Percentiles rank a stretch among this genome's conserved stretches.
Conservation (phyloP, 2,113 vertebrate genomes). For the Anolis carolinensis region DNA sequence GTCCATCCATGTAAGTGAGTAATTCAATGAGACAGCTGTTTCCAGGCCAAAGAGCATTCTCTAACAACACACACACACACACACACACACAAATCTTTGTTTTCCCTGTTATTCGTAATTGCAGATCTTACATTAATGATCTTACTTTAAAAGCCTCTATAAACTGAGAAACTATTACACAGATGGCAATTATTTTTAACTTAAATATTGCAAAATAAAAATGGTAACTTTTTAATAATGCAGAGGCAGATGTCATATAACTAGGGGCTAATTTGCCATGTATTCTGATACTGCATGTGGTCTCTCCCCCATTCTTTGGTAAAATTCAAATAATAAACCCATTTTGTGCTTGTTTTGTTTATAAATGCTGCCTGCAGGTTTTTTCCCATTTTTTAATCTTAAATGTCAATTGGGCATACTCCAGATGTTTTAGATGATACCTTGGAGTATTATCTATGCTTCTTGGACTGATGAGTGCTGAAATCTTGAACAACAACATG, state of each 20-base stretch:
- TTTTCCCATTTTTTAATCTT: not conserved
- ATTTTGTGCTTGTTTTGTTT: not conserved
- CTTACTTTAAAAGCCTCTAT: constrained; percentile 7
- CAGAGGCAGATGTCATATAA: not conserved
- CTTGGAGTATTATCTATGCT: too few relatives aligned
- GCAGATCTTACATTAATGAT: constrained; percentile 3
- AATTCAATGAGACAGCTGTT: constrained; percentile 26
- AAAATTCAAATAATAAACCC: not conserved
- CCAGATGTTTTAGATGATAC: too few relatives aligned
- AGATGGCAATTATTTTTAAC: constrained; percentile 31
- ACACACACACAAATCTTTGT: not conserved
- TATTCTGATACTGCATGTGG: constrained; percentile 3
- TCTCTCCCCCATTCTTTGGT: not conserved
- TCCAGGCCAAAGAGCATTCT: constrained; percentile 20
- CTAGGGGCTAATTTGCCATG: constrained; percentile 28
- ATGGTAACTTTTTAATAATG: constrained; percentile 30
- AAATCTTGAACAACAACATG: too few relatives aligned
- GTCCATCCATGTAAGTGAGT: not conserved
- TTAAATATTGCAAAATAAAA: constrained; percentile 30
- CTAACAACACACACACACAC: constrained; percentile 9
- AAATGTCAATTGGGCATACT: not conserved
- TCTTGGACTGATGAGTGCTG: too few relatives aligned
- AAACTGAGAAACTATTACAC: not conserved
- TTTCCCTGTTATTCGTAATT: constrained; percentile 8
- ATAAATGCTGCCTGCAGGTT: not conserved